Percentiles rank a stretch among this genome's conserved stretches.
Evolutionary conservation across 2,113 vertebrate genomes (phyloP).

Genomic region (Tychaedon coryphoeus): DNA sequence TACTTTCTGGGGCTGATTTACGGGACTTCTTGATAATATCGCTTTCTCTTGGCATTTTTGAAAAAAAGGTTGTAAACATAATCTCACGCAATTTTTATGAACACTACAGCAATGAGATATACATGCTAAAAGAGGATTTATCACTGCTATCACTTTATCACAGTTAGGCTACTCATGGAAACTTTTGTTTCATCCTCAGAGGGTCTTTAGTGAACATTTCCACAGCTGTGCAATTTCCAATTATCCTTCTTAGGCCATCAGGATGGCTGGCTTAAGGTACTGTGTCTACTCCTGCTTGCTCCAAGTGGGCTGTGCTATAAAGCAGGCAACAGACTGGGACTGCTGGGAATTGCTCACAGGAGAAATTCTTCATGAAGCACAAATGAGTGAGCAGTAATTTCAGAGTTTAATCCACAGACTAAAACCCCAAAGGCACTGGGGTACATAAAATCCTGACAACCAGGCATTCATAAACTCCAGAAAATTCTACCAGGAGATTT

Average conservation of each 20-base stretch:
- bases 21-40: neutral
- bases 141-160: neutral
- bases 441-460: conserved; percentile 7
- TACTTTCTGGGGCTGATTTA: neutral
- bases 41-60: neutral
- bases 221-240: neutral
- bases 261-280: neutral
- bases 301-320: neutral
- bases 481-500: neutral
- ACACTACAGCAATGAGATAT: neutral
- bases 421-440: neutral
- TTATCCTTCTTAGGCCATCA: neutral
- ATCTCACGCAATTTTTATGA: neutral
- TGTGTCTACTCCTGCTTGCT: neutral
- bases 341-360: neutral
- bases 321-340: neutral
- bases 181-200: neutral
- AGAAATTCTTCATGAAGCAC: neutral
- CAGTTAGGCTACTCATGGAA: neutral
- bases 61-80: neutral
- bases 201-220: neutral
- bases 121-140: neutral
- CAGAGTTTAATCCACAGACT: conserved; percentile 5
- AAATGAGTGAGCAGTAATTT: neutral
- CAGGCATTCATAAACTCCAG: neutral